phyloP scores from a whole-genome alignment of 2,888 invertebrate species.

The Melanophora roralis region DNA sequence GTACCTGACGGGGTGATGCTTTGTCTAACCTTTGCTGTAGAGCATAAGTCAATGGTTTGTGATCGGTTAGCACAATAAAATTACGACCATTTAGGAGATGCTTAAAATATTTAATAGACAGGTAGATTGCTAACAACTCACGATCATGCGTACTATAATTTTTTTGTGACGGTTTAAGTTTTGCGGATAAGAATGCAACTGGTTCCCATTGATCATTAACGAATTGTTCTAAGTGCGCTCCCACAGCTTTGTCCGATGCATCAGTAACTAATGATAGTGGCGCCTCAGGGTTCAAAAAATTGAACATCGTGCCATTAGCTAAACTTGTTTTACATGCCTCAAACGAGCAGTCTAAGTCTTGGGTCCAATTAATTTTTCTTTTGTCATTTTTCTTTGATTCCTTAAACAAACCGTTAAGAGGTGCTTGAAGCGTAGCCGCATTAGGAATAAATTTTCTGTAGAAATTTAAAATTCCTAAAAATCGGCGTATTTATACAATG shows the following conservation, averaged over 20 bases:
- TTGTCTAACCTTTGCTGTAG: too few species aligned
- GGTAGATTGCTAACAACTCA: conserved; percentile 47
- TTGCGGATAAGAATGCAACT: conserved; percentile 45
- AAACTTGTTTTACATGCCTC: conserved; percentile 2
- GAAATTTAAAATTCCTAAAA: conserved; percentile 52
- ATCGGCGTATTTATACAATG: conserved; percentile 35
- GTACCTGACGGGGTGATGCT: too few species aligned
- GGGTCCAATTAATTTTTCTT: background rate
- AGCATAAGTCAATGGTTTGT: conserved; percentile 8
- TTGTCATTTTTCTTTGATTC: conserved; percentile 44
- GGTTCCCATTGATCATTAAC: conserved; percentile 47
- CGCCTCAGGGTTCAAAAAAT: conserved; percentile 12
- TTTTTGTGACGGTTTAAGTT: conserved; percentile 25
- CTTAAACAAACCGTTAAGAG: conserved; percentile 25
- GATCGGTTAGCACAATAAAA: conserved; percentile 17
- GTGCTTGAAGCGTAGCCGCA: conserved; percentile 13
- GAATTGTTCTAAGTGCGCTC: conserved; percentile 54
- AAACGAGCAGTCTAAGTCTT: conserved; percentile 13
- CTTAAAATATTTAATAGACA: conserved; percentile 20
- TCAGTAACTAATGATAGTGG: conserved; percentile 39
- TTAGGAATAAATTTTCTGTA: conserved; percentile 50
- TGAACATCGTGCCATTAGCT: background rate
- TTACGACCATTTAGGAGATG: conserved; percentile 3
- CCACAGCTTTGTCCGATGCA: conserved; percentile 43
- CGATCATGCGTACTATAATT: conserved; percentile 54